Evolutionary conservation across 1,140 invertebrate species (phyloP).

Genomic region (Sweltsa coloradensis): DNA sequence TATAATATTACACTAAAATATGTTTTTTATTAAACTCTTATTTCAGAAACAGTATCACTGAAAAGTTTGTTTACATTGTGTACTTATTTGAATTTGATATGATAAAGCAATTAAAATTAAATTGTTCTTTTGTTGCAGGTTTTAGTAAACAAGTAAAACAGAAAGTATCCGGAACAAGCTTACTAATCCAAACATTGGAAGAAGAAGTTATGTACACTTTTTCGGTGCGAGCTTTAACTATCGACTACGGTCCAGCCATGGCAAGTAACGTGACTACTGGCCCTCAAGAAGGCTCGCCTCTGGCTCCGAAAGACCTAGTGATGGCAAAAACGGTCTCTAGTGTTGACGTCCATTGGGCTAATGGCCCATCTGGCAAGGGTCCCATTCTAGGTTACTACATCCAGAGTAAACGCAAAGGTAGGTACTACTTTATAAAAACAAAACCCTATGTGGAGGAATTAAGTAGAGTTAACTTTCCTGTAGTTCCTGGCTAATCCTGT

Average conservation of each 20-base stretch:
- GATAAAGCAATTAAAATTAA: conserved; percentile 4
- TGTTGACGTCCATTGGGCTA: conserved; percentile 78
- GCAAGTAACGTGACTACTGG: conserved; percentile 81
- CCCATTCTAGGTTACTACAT: conserved; percentile 87
- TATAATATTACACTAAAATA: too few species aligned
- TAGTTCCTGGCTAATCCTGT: too few species aligned
- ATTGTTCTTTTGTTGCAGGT: conserved; percentile 33
- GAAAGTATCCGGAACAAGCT: conserved; percentile 66
- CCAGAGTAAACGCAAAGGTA: conserved; percentile 79
- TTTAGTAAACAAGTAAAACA: conserved; percentile 91
- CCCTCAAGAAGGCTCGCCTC: conserved; percentile 85
- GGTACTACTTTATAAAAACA: too few species aligned
- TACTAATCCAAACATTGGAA: conserved; percentile 73
- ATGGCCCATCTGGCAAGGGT: conserved; percentile 70
- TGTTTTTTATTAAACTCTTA: too few species aligned
- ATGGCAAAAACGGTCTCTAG: conserved; percentile 68
- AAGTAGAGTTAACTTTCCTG: too few species aligned
- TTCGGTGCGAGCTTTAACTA: conserved; percentile 78
- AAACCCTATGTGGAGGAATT: too few species aligned
- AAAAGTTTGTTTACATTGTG: not conserved
- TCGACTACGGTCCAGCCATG: conserved; percentile 65
- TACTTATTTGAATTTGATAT: not conserved
- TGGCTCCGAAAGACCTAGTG: conserved; percentile 54
- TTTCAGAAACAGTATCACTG: too few species aligned
- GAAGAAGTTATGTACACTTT: conserved; percentile 89